A percentile compares a stretch with the other conserved stretches of the same genome.
Conservation (phyloP, 2,113 vertebrate species). For the Corythoichthys haematopterus region DNA sequence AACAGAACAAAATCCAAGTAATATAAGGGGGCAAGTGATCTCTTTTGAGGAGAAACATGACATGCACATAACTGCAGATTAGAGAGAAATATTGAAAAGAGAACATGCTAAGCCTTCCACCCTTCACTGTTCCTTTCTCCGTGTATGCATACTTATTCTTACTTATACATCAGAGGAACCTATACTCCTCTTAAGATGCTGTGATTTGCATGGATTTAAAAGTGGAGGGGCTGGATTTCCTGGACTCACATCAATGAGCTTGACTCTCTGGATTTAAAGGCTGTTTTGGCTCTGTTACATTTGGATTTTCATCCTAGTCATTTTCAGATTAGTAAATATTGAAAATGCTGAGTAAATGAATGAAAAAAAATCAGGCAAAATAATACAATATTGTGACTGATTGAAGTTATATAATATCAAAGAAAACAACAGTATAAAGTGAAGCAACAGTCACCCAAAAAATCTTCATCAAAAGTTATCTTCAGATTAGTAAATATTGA, state of each 20-base stretch:
- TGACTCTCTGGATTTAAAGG: slow-evolving; percentile 61
- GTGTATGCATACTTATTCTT: slow-evolving; percentile 35
- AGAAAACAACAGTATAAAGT: too few relatives aligned
- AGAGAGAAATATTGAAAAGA: slow-evolving; percentile 18
- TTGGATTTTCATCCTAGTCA: background rate
- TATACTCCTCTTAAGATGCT: slow-evolving; percentile 63
- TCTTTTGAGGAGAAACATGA: slow-evolving; percentile 53
- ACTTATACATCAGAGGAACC: slow-evolving; percentile 59
- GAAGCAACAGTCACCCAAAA: too few relatives aligned
- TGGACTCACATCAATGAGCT: slow-evolving; percentile 65
- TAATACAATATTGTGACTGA: too few relatives aligned
- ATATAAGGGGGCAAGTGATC: slow-evolving; percentile 40
- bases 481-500: background rate
- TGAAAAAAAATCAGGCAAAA: too few relatives aligned
- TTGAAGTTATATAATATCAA: too few relatives aligned
- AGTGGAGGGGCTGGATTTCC: slow-evolving; percentile 60
- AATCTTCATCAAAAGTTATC: background rate
- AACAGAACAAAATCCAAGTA: slow-evolving; percentile 43
- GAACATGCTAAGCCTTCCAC: background rate
- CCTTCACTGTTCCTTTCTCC: slow-evolving; percentile 34
- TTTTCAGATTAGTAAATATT: background rate
- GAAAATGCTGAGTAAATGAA: too few relatives aligned
- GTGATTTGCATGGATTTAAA: slow-evolving; percentile 69
- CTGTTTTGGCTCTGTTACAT: slow-evolving; percentile 4
- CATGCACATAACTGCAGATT: slow-evolving; percentile 54